Base-by-base conservation (phyloP, 2,113 vertebrate species). In the Forbesichthys agassizii region DNA sequence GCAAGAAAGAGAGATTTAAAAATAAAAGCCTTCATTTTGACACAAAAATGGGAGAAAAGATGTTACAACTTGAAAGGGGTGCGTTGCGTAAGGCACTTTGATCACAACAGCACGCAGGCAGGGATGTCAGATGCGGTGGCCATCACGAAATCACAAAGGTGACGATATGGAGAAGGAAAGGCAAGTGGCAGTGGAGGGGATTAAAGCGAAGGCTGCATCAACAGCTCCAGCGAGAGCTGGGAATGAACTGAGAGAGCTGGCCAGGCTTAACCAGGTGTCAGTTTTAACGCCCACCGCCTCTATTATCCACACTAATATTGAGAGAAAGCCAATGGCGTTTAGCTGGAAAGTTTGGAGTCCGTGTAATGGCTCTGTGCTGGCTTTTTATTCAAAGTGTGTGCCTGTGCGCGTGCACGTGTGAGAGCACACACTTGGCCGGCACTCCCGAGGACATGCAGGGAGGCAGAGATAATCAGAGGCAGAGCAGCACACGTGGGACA, bases 381-480 rank as follows among this genome's bases (percentile, higher is more conserved):
- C 73, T 78, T 71, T 74, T 61, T 78, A 65, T 70, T 54, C 5
- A 49, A 12, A 49, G 51, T 68, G 75, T 27, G 58, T 55, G 80
- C 27, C 68, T 61, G 55, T 64, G 56, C 48, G 59, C 52, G 61
- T 27, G 62, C 63, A 76, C 74, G 84, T 69, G 74, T 82, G 76
- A 82, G 73, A 78, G 68, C 63, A n/a, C 46, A 66, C 62, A 74
- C 73, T 90, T 89, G 84, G 86, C 80, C 70, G 57, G 72, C 63
- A 67, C 81, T 82, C 76, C 79, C 61, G 84, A 89, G 81, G 74
- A 85, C 76, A 77, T 62, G 77, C 61, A 56, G 86, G 88, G 80
- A 72, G 86, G 86, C 82, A 87, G 87, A 88, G 85, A 90, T 89
- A 86, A 91, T 90, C 89, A 90, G 88, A 90, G 77, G 68, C 68